Evolutionary conservation across 2,113 vertebrate species (phyloP).

Genomic region (Sinocyclocheilus anshuiensis): DNA sequence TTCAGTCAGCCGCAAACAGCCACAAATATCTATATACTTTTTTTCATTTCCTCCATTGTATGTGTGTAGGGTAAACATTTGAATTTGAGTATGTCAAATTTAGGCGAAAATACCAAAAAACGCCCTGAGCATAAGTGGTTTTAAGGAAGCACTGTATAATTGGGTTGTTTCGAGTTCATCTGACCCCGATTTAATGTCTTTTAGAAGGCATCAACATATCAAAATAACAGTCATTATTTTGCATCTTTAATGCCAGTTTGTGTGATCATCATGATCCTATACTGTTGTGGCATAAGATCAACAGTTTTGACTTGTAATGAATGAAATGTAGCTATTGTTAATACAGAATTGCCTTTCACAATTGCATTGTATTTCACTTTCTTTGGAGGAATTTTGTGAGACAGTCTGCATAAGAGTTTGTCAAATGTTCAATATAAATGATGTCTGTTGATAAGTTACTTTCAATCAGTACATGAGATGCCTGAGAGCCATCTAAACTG

Average conservation of each 20-base stretch:
- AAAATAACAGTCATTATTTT: not conserved
- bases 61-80: no score
- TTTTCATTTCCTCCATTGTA: no score
- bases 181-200: not conserved
- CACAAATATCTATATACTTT: no score
- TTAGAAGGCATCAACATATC: not conserved
- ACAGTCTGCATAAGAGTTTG: no score
- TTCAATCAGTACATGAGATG: not conserved
- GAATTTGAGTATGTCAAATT: no score
- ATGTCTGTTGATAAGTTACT: not conserved
- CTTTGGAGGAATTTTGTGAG: not conserved
- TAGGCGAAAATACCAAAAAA: no score
- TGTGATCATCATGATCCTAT: not conserved
- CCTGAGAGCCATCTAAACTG: not conserved
- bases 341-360: not conserved
- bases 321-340: not conserved
- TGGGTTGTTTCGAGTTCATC: not conserved
- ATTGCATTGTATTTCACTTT: not conserved
- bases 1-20: no score
- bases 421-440: not conserved
- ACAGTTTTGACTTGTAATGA: no score
- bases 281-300: no score
- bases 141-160: not conserved
- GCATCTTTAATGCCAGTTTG: not conserved
- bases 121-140: no score